phyloP scores from a whole-genome alignment of 2,113 vertebrate species.

The Nipponia nippon region DNA sequence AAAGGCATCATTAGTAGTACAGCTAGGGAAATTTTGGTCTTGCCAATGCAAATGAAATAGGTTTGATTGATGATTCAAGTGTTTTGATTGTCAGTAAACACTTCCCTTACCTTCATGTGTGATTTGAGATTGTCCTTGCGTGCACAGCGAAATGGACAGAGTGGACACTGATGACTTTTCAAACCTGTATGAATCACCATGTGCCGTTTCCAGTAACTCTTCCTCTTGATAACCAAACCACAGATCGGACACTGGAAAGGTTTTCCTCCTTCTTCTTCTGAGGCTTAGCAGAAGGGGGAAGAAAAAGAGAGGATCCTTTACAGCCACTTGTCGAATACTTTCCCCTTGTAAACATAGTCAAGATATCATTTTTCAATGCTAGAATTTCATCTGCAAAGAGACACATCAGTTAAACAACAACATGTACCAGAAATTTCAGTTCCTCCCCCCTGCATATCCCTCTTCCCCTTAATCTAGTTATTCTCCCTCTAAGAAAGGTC shows the following conservation, averaged over 20 bases:
- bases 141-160: conserved; percentile 98
- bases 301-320: conserved; percentile 22
- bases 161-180: conserved; percentile 98
- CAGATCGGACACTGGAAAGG: conserved; percentile 99
- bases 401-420: not conserved
- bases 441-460: not conserved
- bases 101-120: conserved; percentile 96
- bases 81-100: not conserved
- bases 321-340: not conserved
- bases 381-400: not conserved
- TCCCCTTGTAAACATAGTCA: not conserved
- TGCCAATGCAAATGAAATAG: not conserved
- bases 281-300: conserved; percentile 77
- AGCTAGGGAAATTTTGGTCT: not conserved
- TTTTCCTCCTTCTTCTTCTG: conserved; percentile 95
- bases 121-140: conserved; percentile 99
- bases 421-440: not conserved
- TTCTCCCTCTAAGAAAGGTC: conserved; percentile 9
- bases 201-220: conserved; percentile 99
- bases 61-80: not conserved
- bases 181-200: conserved; percentile 99
- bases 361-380: not conserved
- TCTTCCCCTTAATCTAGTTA: not conserved
- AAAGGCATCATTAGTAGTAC: not conserved
- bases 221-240: conserved; percentile 98